Evolutionary conservation across 2,888 invertebrate genomes (phyloP).

Genomic region (Agapostemon virescens): DNA sequence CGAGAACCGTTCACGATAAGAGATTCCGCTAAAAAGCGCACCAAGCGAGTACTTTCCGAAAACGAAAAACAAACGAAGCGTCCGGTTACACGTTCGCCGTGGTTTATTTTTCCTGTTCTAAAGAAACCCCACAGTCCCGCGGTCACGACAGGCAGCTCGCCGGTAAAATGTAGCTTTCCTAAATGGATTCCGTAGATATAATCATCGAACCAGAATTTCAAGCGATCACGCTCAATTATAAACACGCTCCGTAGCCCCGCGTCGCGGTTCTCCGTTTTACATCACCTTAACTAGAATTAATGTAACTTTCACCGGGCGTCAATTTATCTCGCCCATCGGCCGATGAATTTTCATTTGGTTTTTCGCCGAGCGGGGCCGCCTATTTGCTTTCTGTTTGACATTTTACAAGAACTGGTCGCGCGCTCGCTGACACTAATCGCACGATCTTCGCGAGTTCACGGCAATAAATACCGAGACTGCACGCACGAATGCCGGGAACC

Average conservation of each 20-base stretch:
- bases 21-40: background rate
- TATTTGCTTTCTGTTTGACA: conserved; percentile 6
- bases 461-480: conserved; percentile 26
- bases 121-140: background rate
- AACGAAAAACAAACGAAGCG: background rate
- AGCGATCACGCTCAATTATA: conserved; percentile 6
- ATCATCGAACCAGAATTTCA: conserved; percentile 7
- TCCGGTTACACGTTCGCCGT: background rate
- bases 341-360: conserved; percentile 5
- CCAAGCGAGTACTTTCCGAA: background rate
- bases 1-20: background rate
- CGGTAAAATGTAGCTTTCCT: background rate
- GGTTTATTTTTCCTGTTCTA: background rate
- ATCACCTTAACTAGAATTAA: background rate
- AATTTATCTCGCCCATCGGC: conserved; percentile 13
- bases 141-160: background rate
- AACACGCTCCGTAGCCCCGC: background rate
- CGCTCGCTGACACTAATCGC: conserved; percentile 19
- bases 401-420: conserved; percentile 15
- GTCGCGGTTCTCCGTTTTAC: background rate
- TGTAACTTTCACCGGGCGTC: conserved; percentile 14
- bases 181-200: background rate
- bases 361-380: background rate
- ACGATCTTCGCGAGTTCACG: conserved; percentile 11
- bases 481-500: background rate